phyloP scores from a whole-genome alignment of 2,797 vertebrate genomes.

The Champsocephalus gunnari region DNA sequence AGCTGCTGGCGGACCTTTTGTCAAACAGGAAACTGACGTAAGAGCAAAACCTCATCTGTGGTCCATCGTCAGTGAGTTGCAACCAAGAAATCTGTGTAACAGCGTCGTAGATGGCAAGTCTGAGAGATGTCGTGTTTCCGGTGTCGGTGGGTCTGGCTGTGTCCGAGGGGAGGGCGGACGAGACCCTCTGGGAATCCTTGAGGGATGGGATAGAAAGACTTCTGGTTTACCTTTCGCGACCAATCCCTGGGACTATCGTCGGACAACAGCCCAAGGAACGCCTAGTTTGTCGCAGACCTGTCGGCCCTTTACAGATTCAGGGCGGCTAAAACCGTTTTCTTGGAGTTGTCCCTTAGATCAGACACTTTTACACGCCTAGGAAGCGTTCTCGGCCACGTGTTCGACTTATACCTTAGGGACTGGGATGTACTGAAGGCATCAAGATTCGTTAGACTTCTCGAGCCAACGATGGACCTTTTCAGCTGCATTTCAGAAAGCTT shows the following conservation, averaged over 20 bases:
- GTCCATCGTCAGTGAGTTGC: conserved; percentile 36
- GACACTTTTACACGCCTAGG: background rate
- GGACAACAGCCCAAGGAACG: conserved; percentile 14
- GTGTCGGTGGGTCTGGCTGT: conserved; percentile 55
- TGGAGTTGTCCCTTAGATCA: conserved; percentile 26
- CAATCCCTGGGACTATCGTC: background rate
- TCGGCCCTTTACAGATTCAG: background rate
- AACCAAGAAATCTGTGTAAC: conserved; percentile 29
- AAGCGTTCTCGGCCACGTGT: conserved; percentile 15
- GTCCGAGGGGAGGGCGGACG: conserved; percentile 44
- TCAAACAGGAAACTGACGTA: conserved; percentile 32
- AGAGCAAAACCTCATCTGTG: conserved; percentile 45
- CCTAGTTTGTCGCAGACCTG: background rate
- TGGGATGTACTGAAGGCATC: conserved; percentile 10
- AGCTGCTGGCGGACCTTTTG: conserved; percentile 40
- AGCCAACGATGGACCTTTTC: background rate
- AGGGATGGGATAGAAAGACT: conserved; percentile 26
- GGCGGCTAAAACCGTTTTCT: conserved; percentile 3
- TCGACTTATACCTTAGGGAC: background rate
- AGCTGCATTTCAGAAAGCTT: conserved; percentile 15
- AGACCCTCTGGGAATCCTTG: conserved; percentile 49
- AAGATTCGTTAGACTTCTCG: conserved; percentile 2
- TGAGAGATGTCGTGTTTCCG: conserved; percentile 50
- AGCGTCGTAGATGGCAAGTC: conserved; percentile 41
- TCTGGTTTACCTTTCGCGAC: conserved; percentile 32